phyloP scores from a whole-genome alignment of 2,797 vertebrate genomes.

The Hypotaenidia philippensis region DNA sequence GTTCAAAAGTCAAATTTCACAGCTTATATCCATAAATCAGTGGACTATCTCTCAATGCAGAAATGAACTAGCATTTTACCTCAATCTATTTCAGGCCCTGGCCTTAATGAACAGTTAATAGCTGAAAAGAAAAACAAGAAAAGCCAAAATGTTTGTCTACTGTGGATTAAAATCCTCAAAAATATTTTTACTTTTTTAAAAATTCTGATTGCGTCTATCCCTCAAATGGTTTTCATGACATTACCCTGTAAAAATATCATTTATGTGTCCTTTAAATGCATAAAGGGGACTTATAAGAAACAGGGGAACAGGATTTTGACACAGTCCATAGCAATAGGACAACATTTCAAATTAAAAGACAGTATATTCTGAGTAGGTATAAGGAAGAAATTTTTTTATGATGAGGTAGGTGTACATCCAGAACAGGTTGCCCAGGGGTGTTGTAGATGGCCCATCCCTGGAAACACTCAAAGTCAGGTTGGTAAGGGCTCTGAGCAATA shows the following conservation, averaged over 20 bases:
- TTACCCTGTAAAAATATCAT: background rate
- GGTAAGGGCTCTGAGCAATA: too few relatives aligned
- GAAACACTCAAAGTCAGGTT: too few relatives aligned
- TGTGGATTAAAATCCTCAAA: background rate
- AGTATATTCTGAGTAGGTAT: too few relatives aligned
- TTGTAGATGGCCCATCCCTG: too few relatives aligned
- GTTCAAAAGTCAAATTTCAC: slow-evolving; percentile 3
- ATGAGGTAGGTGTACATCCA: too few relatives aligned
- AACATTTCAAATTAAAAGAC: too few relatives aligned
- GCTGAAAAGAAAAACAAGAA: background rate
- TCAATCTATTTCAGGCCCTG: background rate
- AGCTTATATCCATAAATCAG: background rate
- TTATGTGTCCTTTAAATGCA: too few relatives aligned
- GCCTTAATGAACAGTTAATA: background rate
- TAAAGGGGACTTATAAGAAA: too few relatives aligned
- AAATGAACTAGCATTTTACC: background rate
- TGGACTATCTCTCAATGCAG: background rate
- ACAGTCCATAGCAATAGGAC: too few relatives aligned
- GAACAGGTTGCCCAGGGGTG: too few relatives aligned
- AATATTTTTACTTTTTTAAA: background rate
- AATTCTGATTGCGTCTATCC: background rate
- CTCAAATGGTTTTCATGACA: background rate
- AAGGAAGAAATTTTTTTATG: too few relatives aligned
- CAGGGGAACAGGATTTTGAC: too few relatives aligned
- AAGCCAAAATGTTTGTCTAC: background rate